Evolutionary conservation across 2,797 vertebrate species (phyloP).

Genomic region (Sebastolobus alascanus): DNA sequence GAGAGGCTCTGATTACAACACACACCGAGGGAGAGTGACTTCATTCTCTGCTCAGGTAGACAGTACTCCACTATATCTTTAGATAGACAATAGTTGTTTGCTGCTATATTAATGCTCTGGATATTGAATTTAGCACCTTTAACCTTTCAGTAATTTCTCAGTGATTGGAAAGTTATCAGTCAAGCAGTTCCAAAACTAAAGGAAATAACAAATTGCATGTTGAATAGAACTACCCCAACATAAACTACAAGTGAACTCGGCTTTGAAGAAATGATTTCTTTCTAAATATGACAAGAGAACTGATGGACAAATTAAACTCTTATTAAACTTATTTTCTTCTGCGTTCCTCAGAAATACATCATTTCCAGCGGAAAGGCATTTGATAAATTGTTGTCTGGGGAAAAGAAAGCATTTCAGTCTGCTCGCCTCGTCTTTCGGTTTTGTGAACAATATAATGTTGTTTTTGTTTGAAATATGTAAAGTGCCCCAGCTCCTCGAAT

Average conservation of each 20-base stretch:
- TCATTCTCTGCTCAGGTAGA: too few relatives aligned
- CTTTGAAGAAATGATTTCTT: slow-evolving; percentile 27
- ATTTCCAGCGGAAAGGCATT: slow-evolving; percentile 26
- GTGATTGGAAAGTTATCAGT: background rate
- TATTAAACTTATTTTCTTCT: slow-evolving; percentile 18
- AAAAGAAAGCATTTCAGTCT: slow-evolving; percentile 15
- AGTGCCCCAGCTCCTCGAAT: slow-evolving; percentile 64
- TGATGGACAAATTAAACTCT: slow-evolving; percentile 36
- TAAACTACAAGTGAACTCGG: background rate
- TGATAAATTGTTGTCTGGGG: slow-evolving; percentile 35
- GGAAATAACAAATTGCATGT: background rate
- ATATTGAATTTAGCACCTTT: background rate
- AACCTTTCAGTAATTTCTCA: background rate
- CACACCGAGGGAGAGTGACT: too few relatives aligned
- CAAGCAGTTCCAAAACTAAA: background rate
- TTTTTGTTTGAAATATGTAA: slow-evolving; percentile 57
- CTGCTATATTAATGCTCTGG: too few relatives aligned
- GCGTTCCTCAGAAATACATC: slow-evolving; percentile 31
- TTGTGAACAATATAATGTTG: slow-evolving; percentile 46
- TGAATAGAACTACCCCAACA: background rate
- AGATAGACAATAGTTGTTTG: too few relatives aligned
- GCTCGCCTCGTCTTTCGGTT: slow-evolving; percentile 45
- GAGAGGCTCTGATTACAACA: too few relatives aligned
- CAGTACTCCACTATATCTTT: too few relatives aligned
- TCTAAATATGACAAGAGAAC: slow-evolving; percentile 26